Evolutionary conservation across 2,888 invertebrate genomes (phyloP).

Genomic region (Andrena haemorrhoa): DNA sequence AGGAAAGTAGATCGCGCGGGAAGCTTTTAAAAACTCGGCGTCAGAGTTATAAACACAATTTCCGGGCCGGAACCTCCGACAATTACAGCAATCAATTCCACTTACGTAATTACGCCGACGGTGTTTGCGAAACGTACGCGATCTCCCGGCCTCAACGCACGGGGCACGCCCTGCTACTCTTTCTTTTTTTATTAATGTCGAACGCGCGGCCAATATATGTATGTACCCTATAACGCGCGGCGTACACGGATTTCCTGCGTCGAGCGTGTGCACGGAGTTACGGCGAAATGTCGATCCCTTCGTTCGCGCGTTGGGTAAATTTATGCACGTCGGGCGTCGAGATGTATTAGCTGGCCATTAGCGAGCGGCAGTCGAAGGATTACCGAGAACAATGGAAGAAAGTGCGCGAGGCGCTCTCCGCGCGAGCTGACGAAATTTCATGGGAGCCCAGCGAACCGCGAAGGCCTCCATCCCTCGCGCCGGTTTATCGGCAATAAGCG

Average conservation of each 20-base stretch:
- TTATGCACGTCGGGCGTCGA: not conserved
- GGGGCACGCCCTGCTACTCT: conserved; percentile 36
- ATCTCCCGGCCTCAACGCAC: conserved; percentile 43
- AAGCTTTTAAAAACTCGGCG: conserved; percentile 59
- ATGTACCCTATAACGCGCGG: not conserved
- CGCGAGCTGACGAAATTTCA: conserved; percentile 22
- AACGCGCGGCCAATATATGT: conserved; percentile 9
- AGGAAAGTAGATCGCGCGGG: conserved; percentile 52
- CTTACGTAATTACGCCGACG: conserved; percentile 59
- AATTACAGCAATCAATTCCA: conserved; percentile 67
- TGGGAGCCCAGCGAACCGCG: conserved; percentile 16
- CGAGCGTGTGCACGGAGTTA: not conserved
- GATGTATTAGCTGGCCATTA: conserved; percentile 4
- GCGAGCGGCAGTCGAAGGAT: conserved; percentile 2
- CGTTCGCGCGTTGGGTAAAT: conserved; percentile 10
- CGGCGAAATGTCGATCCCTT: conserved; percentile 12
- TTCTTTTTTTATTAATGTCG: conserved; percentile 16
- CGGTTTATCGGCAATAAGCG: conserved; percentile 39
- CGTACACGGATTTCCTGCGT: conserved; percentile 19
- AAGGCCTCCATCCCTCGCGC: conserved; percentile 10
- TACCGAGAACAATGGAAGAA: conserved; percentile 12
- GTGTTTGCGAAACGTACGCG: conserved; percentile 53
- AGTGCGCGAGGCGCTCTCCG: not conserved
- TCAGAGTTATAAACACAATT: conserved; percentile 62
- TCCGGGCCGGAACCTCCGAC: conserved; percentile 70